These are phyloP conservation scores for Invenusta paracnida DNA, from an alignment of 2,888 invertebrate genomes.

Conservation along the genomic window DNA sequence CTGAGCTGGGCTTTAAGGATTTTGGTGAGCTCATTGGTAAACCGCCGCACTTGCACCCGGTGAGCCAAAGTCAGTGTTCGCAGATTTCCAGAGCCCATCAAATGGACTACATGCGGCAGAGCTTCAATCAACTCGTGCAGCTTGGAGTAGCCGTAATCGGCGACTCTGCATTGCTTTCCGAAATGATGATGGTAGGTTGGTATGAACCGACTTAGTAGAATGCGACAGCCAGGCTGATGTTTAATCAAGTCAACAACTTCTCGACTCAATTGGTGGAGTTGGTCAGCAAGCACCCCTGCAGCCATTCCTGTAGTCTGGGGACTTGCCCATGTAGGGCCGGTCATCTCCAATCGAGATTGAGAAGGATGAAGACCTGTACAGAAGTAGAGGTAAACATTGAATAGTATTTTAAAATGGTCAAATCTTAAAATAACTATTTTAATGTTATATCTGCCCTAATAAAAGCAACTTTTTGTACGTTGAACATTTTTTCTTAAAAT, in stretches of 20 bases:
- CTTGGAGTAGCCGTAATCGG: constrained; percentile 87
- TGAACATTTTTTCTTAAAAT: too few relatives aligned
- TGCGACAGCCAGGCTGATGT: constrained; percentile 76
- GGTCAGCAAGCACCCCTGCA: constrained; percentile 66
- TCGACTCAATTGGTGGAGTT: constrained; percentile 75
- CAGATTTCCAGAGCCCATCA: constrained; percentile 82
- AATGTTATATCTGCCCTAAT: too few relatives aligned
- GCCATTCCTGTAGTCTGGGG: background rate
- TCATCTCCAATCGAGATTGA: background rate
- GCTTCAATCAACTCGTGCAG: constrained; percentile 84
- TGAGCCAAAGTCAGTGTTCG: constrained; percentile 81
- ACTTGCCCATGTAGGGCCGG: background rate
- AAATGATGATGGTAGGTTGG: constrained; percentile 92
- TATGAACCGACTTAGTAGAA: constrained; percentile 85
- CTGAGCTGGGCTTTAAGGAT: constrained; percentile 76
- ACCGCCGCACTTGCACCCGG: constrained; percentile 74
- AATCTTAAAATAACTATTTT: too few relatives aligned
- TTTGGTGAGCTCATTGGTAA: constrained; percentile 81
- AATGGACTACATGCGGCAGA: constrained; percentile 69
- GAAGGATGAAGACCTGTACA: background rate
- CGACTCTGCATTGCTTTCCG: constrained; percentile 81
- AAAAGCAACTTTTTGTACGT: too few relatives aligned
- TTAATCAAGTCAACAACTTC: constrained; percentile 82
- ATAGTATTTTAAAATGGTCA: too few relatives aligned
- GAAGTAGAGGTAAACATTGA: background rate